Conservation (phyloP, 1,140 invertebrate genomes). For the Diabrotica undecimpunctata region DNA sequence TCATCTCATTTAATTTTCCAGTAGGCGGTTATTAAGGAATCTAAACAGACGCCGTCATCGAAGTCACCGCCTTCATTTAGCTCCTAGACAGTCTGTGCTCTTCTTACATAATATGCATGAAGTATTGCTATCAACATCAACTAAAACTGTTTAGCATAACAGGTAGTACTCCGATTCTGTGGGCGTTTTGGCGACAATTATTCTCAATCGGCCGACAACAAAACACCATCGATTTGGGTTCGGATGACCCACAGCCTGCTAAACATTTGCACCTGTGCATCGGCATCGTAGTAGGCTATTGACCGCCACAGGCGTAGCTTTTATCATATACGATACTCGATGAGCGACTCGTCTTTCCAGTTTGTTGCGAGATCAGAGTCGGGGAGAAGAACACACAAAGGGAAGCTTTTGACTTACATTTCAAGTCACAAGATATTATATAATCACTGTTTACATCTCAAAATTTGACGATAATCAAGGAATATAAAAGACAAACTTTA, state of each 20-base stretch:
- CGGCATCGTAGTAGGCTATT: neutral
- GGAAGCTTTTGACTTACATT: too few relatives aligned
- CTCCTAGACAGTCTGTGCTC: neutral
- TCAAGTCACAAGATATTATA: too few relatives aligned
- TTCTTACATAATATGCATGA: neutral
- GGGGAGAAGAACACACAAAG: too few relatives aligned
- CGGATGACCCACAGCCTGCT: neutral
- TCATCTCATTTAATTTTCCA: too few relatives aligned
- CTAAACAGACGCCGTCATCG: too few relatives aligned
- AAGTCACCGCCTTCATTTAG: too few relatives aligned
- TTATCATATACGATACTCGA: neutral
- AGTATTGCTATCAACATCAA: neutral
- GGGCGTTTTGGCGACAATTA: slow-evolving; percentile 7
- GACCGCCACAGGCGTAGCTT: slow-evolving; percentile 1
- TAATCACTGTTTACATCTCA: too few relatives aligned
- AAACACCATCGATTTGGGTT: neutral
- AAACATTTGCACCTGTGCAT: slow-evolving; percentile 2
- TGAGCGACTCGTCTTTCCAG: slow-evolving; percentile 1
- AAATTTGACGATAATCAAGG: too few relatives aligned
- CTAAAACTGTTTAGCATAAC: neutral
- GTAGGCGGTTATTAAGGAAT: too few relatives aligned
- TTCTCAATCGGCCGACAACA: slow-evolving; percentile 1
- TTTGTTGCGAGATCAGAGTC: neutral
- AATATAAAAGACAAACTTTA: too few relatives aligned
- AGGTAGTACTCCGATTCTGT: neutral